These are phyloP conservation scores for Murina feae DNA, from an alignment of 2,113 vertebrate genomes.

Conservation along the genomic window DNA sequence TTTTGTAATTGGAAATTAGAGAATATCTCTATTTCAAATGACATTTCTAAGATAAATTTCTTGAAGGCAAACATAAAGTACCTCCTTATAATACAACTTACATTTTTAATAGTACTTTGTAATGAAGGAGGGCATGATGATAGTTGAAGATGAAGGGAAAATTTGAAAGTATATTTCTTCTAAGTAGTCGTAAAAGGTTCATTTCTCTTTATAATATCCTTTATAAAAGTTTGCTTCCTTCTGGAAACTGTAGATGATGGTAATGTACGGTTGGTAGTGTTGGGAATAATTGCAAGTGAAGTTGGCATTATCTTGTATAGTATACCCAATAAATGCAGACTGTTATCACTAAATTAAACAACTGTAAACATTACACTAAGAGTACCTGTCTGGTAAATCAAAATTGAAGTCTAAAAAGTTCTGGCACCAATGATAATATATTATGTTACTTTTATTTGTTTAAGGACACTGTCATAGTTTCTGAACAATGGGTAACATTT, in stretches of 20 bases:
- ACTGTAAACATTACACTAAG: neutral
- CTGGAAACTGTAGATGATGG: neutral
- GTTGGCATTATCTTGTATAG: neutral
- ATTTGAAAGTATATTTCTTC: slow-evolving; percentile 11
- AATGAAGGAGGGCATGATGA: neutral
- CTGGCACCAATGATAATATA: neutral
- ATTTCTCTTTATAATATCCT: neutral
- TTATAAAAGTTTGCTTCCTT: slow-evolving; percentile 9
- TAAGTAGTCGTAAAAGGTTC: neutral
- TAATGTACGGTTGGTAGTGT: neutral
- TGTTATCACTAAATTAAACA: neutral
- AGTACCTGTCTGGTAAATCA: neutral
- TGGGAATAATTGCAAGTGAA: neutral
- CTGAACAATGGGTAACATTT: neutral
- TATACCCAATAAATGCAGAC: neutral
- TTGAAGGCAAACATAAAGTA: neutral
- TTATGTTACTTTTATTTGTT: neutral
- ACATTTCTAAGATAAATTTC: neutral
- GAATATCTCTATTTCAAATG: neutral
- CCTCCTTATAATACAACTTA: neutral
- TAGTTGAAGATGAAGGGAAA: neutral
- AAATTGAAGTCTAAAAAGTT: neutral
- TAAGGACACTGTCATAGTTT: neutral
- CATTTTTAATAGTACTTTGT: neutral
- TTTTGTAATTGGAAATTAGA: neutral